Base-by-base conservation (phyloP, 2,888 invertebrate species). In the Matsumyia berberina region DNA sequence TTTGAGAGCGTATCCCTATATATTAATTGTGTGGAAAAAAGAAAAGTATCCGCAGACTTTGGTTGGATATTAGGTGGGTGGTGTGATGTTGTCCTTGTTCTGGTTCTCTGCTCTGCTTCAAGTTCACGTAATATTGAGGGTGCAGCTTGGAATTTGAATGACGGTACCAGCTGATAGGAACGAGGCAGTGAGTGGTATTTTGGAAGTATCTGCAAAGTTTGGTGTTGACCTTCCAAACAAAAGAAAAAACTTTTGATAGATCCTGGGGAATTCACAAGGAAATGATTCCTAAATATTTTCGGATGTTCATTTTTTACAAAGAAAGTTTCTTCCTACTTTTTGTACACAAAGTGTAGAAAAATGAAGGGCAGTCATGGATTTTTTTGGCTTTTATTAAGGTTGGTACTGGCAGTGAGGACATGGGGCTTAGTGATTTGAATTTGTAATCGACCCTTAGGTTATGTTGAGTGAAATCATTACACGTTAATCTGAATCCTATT, bases 1-100 rank as follows among this genome's bases (percentile, higher is more conserved):
- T 35, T 39, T 11, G 8, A 37, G 15, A 51, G 24, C 15, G 17
- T 15, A 53, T 51, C 51, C 37, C 6, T 19, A 46, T 51, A 51
- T 66, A 53, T 66, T 53, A 39, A 66, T 66, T 66, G 51, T 66
- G 39, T n/a, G 42, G 11, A 31, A 51, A 17, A 17, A 19, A 24
- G 6, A 17, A 24, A 11, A 55, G 46, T 24, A 39, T 44, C 44
- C 11, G 33, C 2, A 31, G 31, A 9, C 9, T 33, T 35, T 15
- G 2, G 15, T 31, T 5, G 15, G n/a, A 42, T 42, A n/a, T 24
- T 5, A 4, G 29, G 29, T 24, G 24, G 24, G 24, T 24, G 12
- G 3, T 24, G n/a, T 24, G 9, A 15, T 9, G 12, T 12, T 1
- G 9, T 17, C 5, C 29, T 12, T 31, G 11, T 15, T 31, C 33